Conservation (phyloP, 2,888 invertebrate species). For the Mactromeris polynyma region DNA sequence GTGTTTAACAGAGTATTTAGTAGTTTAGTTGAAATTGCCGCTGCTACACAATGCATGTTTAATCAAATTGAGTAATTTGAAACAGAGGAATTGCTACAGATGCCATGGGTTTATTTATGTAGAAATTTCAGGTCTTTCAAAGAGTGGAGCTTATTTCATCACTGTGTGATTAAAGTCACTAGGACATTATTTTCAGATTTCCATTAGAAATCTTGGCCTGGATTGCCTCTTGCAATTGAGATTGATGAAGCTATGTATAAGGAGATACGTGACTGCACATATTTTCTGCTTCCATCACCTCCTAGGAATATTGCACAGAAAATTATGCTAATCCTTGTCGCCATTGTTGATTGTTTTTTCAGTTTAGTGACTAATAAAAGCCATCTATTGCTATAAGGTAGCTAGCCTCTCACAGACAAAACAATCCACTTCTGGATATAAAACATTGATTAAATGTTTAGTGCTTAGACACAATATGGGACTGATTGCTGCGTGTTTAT, state of each 20-base stretch:
- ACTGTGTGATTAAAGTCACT: neutral
- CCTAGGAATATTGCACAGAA: neutral
- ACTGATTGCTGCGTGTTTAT: neutral
- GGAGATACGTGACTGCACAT: neutral
- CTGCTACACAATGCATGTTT: neutral
- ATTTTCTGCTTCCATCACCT: neutral
- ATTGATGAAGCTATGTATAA: neutral
- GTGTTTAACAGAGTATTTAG: conserved; percentile 1
- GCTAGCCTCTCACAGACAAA: neutral
- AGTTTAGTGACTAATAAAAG: neutral
- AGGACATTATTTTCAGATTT: neutral
- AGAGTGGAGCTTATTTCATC: neutral
- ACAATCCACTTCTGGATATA: neutral
- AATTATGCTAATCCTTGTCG: neutral
- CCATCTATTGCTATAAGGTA: neutral
- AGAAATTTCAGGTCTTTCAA: neutral
- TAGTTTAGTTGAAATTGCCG: neutral
- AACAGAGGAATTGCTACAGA: neutral
- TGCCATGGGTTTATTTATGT: neutral
- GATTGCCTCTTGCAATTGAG: neutral
- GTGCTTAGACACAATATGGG: neutral
- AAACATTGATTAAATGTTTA: neutral
- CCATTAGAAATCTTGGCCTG: neutral
- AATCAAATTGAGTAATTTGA: conserved; percentile 5
- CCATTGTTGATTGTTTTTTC: neutral